phyloP scores from a whole-genome alignment of 2,797 vertebrate species.

The Orestias chungarensis region DNA sequence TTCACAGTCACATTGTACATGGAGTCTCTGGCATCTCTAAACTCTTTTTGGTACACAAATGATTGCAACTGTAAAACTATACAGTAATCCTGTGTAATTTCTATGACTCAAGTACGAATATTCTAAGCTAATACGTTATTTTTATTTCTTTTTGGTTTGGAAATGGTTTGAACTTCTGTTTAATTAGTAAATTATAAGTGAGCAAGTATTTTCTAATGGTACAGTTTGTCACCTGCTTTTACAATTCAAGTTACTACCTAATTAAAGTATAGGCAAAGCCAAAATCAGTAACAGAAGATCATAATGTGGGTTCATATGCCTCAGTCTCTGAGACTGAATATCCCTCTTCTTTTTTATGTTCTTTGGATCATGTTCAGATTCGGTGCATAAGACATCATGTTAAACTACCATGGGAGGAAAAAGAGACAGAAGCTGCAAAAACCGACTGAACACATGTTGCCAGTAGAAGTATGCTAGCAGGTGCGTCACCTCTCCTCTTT shows the following conservation, averaged over 20 bases:
- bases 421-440: conserved; percentile 46
- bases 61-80: too few species aligned
- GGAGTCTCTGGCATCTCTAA: too few species aligned
- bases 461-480: conserved; percentile 34
- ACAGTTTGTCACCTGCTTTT: conserved; percentile 1
- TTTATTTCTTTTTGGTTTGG: too few species aligned
- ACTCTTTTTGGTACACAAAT: too few species aligned
- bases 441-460: conserved; percentile 53
- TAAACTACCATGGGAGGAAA: conserved; percentile 27
- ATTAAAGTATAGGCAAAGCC: conserved; percentile 23
- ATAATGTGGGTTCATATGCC: conserved; percentile 34
- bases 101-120: too few species aligned
- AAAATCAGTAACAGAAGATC: conserved; percentile 24
- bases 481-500: conserved; percentile 27
- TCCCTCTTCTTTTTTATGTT: conserved; percentile 44
- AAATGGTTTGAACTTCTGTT: too few species aligned
- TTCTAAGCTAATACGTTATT: too few species aligned
- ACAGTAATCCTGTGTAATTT: too few species aligned
- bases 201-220: background rate
- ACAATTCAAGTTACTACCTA: conserved; percentile 20
- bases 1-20: too few species aligned
- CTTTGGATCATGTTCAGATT: conserved; percentile 47
- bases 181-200: too few species aligned
- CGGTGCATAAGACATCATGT: conserved; percentile 34
- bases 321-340: conserved; percentile 21